Conservation (phyloP, 2,888 invertebrate species). For the Drosophila neonasuta region DNA sequence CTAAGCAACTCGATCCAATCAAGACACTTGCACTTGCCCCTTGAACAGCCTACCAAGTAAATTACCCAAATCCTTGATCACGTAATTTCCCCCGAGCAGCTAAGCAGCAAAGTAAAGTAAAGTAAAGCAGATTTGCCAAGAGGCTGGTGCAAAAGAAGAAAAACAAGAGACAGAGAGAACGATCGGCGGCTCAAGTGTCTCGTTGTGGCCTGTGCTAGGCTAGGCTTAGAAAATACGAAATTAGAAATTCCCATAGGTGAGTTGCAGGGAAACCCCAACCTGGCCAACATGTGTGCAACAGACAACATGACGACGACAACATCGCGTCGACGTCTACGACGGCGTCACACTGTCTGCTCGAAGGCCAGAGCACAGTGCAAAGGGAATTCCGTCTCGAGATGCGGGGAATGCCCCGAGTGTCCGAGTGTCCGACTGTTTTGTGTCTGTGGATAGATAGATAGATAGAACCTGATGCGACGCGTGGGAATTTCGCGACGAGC, state of each 20-base stretch:
- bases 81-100: slow-evolving; percentile 42
- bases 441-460: no score
- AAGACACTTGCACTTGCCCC: slow-evolving; percentile 39
- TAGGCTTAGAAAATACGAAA: slow-evolving; percentile 31
- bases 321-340: not conserved
- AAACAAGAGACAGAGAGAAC: not conserved
- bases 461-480: slow-evolving; percentile 42
- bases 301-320: slow-evolving; percentile 35
- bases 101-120: slow-evolving; percentile 5
- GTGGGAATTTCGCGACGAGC: slow-evolving; percentile 73
- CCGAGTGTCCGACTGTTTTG: slow-evolving; percentile 3
- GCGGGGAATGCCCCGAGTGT: slow-evolving; percentile 62
- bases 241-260: slow-evolving; percentile 70
- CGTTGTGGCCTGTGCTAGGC: slow-evolving; percentile 23
- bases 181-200: slow-evolving; percentile 29
- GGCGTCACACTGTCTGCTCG: slow-evolving; percentile 47
- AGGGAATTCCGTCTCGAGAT: slow-evolving; percentile 68
- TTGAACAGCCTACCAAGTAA: slow-evolving; percentile 24
- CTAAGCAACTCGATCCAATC: no score
- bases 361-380: slow-evolving; percentile 34
- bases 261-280: slow-evolving; percentile 63
- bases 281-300: slow-evolving; percentile 74
- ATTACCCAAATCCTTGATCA: slow-evolving; percentile 36
- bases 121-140: slow-evolving; percentile 12
- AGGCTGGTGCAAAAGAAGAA: slow-evolving; percentile 32